Conservation (phyloP, 1,140 invertebrate genomes). For the Pseudachorutes palmiensis region DNA sequence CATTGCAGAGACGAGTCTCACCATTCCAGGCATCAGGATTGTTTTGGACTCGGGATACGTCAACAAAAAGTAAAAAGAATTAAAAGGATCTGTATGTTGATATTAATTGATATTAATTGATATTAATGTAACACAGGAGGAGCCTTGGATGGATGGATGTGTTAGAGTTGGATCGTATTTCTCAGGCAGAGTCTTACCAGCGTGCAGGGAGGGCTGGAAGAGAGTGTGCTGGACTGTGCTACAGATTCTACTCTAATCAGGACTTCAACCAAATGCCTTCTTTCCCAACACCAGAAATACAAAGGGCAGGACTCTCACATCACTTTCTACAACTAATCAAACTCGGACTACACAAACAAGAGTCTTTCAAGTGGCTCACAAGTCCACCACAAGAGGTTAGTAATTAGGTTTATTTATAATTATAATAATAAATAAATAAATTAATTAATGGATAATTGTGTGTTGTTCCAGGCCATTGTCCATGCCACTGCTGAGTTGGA, state of each 20-base stretch:
- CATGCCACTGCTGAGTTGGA: not conserved
- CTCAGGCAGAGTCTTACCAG: slow-evolving; percentile 87
- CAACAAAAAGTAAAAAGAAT: slow-evolving; percentile 61
- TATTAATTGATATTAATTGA: not conserved
- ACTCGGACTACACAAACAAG: no score
- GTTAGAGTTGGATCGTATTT: slow-evolving; percentile 71
- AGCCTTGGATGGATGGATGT: not conserved
- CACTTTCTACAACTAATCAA: slow-evolving; percentile 75
- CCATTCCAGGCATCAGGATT: slow-evolving; percentile 84
- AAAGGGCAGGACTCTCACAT: slow-evolving; percentile 65
- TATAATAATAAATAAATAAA: no score
- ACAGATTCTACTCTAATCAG: slow-evolving; percentile 65
- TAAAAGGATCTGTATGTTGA: slow-evolving; percentile 15
- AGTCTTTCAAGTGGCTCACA: no score
- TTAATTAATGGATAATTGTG: no score
- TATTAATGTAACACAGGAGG: not conserved
- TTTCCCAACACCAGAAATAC: slow-evolving; percentile 77
- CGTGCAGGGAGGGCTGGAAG: slow-evolving; percentile 81
- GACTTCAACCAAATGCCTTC: slow-evolving; percentile 62
- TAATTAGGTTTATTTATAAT: no score
- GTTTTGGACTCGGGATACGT: slow-evolving; percentile 93
- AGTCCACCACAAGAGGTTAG: no score
- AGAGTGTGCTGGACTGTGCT: slow-evolving; percentile 71
- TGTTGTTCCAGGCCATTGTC: not conserved
- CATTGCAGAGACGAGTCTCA: slow-evolving; percentile 94